Percentiles rank a stretch among this genome's conserved stretches.
phyloP scores from a whole-genome alignment of 1,140 invertebrate genomes.

The Aphelinus atriplicis region DNA sequence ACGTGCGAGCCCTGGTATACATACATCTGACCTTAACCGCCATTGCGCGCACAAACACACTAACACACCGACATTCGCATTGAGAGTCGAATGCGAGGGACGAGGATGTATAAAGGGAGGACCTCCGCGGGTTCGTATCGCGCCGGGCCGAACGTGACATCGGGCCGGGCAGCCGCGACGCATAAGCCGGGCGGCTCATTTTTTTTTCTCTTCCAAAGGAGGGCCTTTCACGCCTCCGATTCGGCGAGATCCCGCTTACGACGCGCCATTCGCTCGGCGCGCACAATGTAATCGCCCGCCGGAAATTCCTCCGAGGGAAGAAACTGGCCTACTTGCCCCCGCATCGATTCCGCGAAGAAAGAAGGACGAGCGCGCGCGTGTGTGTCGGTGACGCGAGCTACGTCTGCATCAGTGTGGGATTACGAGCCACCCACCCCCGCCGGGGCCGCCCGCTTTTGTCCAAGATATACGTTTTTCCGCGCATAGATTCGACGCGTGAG shows the following conservation, averaged over 20 bases:
- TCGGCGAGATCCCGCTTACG: neutral
- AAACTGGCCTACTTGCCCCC: slow-evolving; percentile 44
- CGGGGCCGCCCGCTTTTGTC: too few relatives aligned
- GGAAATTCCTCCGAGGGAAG: slow-evolving; percentile 37
- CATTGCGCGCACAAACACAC: neutral
- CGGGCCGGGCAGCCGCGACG: neutral
- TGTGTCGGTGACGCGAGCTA: neutral
- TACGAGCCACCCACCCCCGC: too few relatives aligned
- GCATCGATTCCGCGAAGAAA: slow-evolving; percentile 45
- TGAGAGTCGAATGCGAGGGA: neutral
- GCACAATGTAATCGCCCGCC: neutral
- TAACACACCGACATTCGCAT: neutral
- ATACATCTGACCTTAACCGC: neutral
- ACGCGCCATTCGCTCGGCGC: slow-evolving; percentile 32
- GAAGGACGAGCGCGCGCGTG: slow-evolving; percentile 16
- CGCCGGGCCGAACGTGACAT: slow-evolving; percentile 8
- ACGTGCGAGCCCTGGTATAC: too few relatives aligned
- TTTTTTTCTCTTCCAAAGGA: neutral
- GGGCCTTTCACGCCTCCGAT: neutral
- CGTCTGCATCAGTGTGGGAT: neutral
- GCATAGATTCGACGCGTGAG: too few relatives aligned
- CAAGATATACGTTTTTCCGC: too few relatives aligned
- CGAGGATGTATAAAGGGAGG: neutral
- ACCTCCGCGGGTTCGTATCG: too few relatives aligned
- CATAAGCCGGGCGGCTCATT: slow-evolving; percentile 15